phyloP scores from a whole-genome alignment of 2,797 vertebrate genomes.

The Girardinus metallicus region DNA sequence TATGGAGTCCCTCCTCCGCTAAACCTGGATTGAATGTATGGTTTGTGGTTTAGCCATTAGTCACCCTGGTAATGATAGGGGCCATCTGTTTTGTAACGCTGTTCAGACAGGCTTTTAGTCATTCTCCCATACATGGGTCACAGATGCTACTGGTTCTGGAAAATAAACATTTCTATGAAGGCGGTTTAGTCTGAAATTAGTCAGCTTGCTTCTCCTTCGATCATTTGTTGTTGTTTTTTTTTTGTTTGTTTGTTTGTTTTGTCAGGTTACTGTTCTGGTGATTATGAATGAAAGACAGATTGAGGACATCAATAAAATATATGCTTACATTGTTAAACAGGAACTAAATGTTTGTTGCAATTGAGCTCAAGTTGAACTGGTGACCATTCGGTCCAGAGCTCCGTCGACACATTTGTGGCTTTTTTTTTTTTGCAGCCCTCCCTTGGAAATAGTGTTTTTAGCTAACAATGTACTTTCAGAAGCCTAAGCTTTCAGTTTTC shows the following conservation, averaged over 20 bases:
- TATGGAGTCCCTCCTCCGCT: slow-evolving; percentile 50
- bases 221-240: background rate
- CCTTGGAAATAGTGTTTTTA: slow-evolving; percentile 28
- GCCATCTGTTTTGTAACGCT: slow-evolving; percentile 61
- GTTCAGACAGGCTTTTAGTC: slow-evolving; percentile 61
- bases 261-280: slow-evolving; percentile 14
- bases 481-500: slow-evolving; percentile 23
- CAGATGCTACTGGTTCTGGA: slow-evolving; percentile 45
- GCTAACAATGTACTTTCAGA: slow-evolving; percentile 19
- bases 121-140: slow-evolving; percentile 46
- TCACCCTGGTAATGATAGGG: slow-evolving; percentile 69
- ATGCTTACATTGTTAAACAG: slow-evolving; percentile 21
- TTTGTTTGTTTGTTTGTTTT: slow-evolving; percentile 2
- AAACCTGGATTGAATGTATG: slow-evolving; percentile 67
- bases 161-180: slow-evolving; percentile 57
- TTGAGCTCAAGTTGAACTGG: slow-evolving; percentile 72
- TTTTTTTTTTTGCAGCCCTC: slow-evolving; percentile 27
- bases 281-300: slow-evolving; percentile 25
- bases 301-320: slow-evolving; percentile 15
- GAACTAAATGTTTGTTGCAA: slow-evolving; percentile 79
- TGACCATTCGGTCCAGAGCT: slow-evolving; percentile 53
- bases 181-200: slow-evolving; percentile 43
- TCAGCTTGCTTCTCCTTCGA: slow-evolving; percentile 30
- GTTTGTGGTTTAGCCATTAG: slow-evolving; percentile 69
- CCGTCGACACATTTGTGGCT: slow-evolving; percentile 35